Percentiles rank a stretch among this genome's conserved stretches.
These are phyloP conservation scores for Cosmia trapezina DNA, from an alignment of 2,888 invertebrate genomes.

Conservation along the genomic window DNA sequence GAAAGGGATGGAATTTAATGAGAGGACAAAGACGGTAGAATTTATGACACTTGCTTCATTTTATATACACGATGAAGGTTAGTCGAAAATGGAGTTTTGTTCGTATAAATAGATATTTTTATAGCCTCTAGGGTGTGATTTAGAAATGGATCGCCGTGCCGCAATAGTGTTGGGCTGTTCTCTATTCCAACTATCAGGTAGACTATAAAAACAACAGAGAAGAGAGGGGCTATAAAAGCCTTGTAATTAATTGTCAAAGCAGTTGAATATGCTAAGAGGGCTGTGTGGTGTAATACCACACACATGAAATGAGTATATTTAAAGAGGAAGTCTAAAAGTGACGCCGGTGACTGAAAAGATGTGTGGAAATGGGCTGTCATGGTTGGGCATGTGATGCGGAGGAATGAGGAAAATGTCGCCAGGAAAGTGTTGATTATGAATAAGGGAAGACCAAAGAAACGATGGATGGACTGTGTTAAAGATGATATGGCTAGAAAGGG, in stretches of 20 bases:
- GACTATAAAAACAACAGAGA: not conserved
- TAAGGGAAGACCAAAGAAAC: too few species aligned
- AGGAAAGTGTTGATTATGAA: too few species aligned
- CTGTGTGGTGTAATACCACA: too few species aligned
- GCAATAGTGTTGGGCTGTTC: not conserved
- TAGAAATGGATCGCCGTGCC: not conserved
- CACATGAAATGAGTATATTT: too few species aligned
- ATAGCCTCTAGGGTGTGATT: not conserved
- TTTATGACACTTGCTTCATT: slow-evolving; percentile 60
- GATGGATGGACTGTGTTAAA: too few species aligned
- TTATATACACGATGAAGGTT: slow-evolving; percentile 43
- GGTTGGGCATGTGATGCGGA: too few species aligned
- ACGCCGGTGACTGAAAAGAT: too few species aligned
- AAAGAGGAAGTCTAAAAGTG: too few species aligned
- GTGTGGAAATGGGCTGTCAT: too few species aligned
- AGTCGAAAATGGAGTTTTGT: not conserved
- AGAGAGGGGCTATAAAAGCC: not conserved
- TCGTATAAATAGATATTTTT: not conserved
- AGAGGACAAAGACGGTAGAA: slow-evolving; percentile 61
- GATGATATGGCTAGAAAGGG: too few species aligned
- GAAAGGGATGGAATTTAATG: slow-evolving; percentile 75
- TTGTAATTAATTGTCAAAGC: not conserved
- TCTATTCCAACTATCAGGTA: not conserved
- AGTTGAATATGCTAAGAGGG: not conserved
- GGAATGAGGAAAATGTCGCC: too few species aligned